phyloP scores from a whole-genome alignment of 2,888 invertebrate species.

The Caenorhabditis parvicauda region DNA sequence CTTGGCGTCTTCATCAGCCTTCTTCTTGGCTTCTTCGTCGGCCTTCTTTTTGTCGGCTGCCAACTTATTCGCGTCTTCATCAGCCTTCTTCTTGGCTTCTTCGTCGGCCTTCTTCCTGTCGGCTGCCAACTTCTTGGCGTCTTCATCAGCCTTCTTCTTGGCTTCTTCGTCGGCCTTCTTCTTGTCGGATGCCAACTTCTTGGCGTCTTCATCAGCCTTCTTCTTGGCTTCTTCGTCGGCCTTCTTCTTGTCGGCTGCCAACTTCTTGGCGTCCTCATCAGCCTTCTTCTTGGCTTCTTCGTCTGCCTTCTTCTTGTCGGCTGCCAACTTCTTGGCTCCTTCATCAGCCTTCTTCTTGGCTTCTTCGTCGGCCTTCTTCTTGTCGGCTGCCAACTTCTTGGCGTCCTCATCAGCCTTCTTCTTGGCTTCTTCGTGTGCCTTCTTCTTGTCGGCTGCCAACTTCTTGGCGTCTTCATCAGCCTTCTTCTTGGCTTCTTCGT shows the following conservation, averaged over 20 bases:
- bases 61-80: neutral
- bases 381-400: neutral
- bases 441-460: neutral
- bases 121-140: neutral
- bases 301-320: constrained; percentile 4
- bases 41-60: neutral
- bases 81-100: neutral
- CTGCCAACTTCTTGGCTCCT: constrained; percentile 1
- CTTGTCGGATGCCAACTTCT: neutral
- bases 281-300: neutral
- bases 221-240: constrained; percentile 4
- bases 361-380: neutral
- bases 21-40: neutral
- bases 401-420: constrained; percentile 5
- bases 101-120: neutral
- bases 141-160: constrained; percentile 2
- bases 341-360: neutral
- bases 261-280: neutral
- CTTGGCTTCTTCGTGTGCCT: neutral
- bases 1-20: constrained; percentile 1
- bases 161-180: neutral
- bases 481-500: neutral
- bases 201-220: neutral
- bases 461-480: neutral
- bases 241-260: neutral